Base-by-base conservation (phyloP, 2,888 invertebrate genomes). In the Eremobia ochroleuca region DNA sequence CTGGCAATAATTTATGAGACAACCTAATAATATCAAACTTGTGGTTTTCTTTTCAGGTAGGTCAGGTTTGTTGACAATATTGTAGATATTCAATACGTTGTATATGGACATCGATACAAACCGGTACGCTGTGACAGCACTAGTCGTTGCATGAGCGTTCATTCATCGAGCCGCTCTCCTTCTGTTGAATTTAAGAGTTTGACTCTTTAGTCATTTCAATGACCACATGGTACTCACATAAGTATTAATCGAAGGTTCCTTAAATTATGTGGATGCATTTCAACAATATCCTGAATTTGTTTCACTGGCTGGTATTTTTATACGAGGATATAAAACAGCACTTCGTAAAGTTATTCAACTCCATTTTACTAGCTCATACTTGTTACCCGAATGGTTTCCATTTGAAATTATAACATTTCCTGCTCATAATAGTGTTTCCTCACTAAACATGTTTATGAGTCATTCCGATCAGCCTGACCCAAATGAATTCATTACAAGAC, bases 361-460 rank as follows among this genome's bases (percentile, higher is more conserved):
- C 11, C 25, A 49, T 18, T 84, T 67, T 52, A 64, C 18, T 52
- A 43, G 40, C 28, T 59, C 28, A n/a, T 9, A 62, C 31, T 31
- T 25, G 46, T 71, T 62, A 79, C 18, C 3, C 37, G 18, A 81
- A 68, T 68, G 13, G 5, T 65, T 73, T 61, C 59, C 25, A 77
- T 76, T 67, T 73, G 21, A 43, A 76, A 76, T 69, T 59, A 70
- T 67, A 78, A 69, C 75, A 83, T 87, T 87, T 84, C 85, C 85
- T 80, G 73, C 15, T 72, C 31, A 37, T 72, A 71, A 83, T 62
- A 69, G n/a, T 73, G 52, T 67, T 86, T 83, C 66, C 74, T 55
- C 58, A 78, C 59, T 43, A 78, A 86, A 86, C 83, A 78, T 28
- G 65, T 86, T 76, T 79, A 83, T 84, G 87, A 86, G 52, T 77